Evolutionary conservation across 1,140 invertebrate species (phyloP), one percentile per base, ranked within the genome.

Genomic region (Aphelenchoides besseyi): DNA sequence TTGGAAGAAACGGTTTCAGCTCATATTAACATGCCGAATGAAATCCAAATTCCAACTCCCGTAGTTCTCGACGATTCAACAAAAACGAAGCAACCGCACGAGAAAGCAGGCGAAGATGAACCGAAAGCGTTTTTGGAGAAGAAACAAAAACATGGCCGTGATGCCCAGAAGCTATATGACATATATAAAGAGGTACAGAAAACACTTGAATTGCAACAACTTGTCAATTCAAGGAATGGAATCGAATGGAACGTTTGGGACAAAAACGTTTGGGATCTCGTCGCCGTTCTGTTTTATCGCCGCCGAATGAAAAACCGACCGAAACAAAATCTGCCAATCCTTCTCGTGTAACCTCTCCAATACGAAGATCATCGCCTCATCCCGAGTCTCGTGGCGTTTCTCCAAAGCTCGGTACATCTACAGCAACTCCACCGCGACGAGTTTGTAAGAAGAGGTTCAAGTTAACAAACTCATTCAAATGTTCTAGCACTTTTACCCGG

Each of bases 171-270:
- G 41, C 69, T 83, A 0, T 81, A 79, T 55, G 82, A 81, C 52
- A 83, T 82, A n/a, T 83, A 83, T 68, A 75, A 84, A 68, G 81
- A 82, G n/a, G n/a, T n/a, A n/a, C n/a, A n/a, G n/a, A n/a, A n/a
- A n/a, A n/a, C n/a, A n/a, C n/a, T n/a, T n/a, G n/a, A n/a, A n/a
- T n/a, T n/a, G n/a, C n/a, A n/a, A n/a, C n/a, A n/a, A n/a, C n/a
- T n/a, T n/a, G n/a, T n/a, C n/a, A n/a, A n/a, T n/a, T n/a, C n/a
- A n/a, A n/a, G 41, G 77, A 78, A 55, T 78, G 77, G 77, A 70
- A 72, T 26, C 41, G 77, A 66, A 57, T 78, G 41, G 77, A 78
- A 30, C 33, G 76, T 2, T 41, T 78, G 35, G 55, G 59, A 9
- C 67, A 72, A 16, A 68, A 26, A 26, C 9, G 48, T 28, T 32